Percentiles rank a stretch among this genome's conserved stretches.
These are phyloP conservation scores for Parthenolecanium corni DNA, from an alignment of 2,888 invertebrate species.

Conservation along the genomic window DNA sequence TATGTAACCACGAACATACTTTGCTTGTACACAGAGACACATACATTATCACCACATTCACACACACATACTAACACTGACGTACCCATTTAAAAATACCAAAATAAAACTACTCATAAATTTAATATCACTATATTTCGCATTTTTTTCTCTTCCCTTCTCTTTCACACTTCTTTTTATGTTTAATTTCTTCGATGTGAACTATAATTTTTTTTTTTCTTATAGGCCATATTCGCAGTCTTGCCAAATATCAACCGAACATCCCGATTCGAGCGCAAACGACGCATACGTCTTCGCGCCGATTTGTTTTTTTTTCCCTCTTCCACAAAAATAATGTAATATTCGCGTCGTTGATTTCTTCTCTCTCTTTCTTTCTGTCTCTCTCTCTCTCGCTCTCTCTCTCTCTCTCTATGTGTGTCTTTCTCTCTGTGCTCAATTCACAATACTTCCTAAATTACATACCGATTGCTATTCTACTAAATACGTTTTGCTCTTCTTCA, in stretches of 20 bases:
- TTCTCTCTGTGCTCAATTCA: neutral
- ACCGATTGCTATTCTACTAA: neutral
- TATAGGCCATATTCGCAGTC: neutral
- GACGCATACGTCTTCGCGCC: constrained; percentile 4
- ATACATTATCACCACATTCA: neutral
- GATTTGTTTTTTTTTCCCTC: too few species aligned
- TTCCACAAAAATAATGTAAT: too few species aligned
- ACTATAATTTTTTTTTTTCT: neutral
- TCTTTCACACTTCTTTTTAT: neutral
- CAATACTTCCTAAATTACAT: constrained; percentile 9
- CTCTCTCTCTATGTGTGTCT: too few species aligned
- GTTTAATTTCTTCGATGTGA: neutral
- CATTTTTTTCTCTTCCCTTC: neutral
- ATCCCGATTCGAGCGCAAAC: neutral
- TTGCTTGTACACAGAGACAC: neutral
- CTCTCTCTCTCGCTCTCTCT: too few species aligned
- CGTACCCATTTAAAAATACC: neutral
- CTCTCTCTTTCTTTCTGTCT: too few species aligned
- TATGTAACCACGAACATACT: neutral
- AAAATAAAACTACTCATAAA: constrained; percentile 9
- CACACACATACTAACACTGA: neutral
- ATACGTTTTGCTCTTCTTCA: too few species aligned
- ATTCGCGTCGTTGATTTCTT: neutral
- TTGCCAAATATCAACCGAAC: constrained; percentile 1
- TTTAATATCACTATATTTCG: constrained; percentile 6